Percentiles rank a stretch among this genome's conserved stretches.
Evolutionary conservation across 2,797 vertebrate genomes (phyloP).

Genomic region (Mustela erminea): DNA sequence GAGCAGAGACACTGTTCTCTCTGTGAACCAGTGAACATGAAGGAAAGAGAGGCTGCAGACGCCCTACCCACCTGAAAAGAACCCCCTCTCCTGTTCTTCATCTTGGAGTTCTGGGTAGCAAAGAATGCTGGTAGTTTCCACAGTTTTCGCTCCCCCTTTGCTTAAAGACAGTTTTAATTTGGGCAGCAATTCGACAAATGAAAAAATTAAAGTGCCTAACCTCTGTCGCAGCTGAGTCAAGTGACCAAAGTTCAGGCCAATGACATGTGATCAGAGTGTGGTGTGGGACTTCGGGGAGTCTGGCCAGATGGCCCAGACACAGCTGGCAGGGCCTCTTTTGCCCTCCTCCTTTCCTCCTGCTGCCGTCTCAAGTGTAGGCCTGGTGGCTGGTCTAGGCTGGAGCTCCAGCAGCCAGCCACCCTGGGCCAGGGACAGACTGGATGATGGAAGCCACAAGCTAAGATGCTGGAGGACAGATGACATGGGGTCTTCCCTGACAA

Average conservation of each 20-base stretch:
- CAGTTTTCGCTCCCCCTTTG: not conserved
- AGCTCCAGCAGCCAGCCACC: not conserved
- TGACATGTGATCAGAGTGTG: not conserved
- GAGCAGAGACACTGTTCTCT: slow-evolving; percentile 86
- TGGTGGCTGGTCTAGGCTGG: not conserved
- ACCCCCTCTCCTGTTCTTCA: not conserved
- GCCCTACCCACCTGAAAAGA: not conserved
- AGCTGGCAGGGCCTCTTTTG: not conserved
- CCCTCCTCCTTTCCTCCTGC: too few relatives aligned
- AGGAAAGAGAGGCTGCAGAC: not conserved
- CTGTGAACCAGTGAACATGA: slow-evolving; percentile 65
- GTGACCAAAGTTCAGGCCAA: not conserved
- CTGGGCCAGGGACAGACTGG: not conserved
- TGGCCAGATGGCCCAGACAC: not conserved
- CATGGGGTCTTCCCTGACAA: not conserved
- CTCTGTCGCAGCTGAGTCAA: not conserved
- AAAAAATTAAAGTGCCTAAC: not conserved
- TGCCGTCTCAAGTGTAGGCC: not conserved
- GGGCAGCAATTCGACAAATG: not conserved
- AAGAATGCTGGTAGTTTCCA: not conserved
- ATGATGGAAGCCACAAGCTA: not conserved
- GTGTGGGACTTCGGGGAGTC: not conserved
- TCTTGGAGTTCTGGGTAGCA: not conserved
- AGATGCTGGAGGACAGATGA: not conserved
- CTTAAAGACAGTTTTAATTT: not conserved